Evolutionary conservation across 2,888 invertebrate genomes (phyloP).

Genomic region (Sympetrum striolatum): DNA sequence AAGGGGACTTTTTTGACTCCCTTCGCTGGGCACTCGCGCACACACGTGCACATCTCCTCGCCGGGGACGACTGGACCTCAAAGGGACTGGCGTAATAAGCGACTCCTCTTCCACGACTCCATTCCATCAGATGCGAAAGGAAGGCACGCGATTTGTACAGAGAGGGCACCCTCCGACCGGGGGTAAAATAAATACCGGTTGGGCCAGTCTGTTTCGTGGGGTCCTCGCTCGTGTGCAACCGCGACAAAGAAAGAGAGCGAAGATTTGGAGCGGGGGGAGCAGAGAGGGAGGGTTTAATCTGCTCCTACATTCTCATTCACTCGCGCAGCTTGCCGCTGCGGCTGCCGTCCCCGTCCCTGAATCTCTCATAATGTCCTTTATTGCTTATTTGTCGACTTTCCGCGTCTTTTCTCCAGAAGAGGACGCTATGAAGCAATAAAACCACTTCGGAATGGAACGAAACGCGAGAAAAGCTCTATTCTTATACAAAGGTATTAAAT

Average conservation of each 20-base stretch:
- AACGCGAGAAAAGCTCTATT: too few species aligned
- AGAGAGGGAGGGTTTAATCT: background rate
- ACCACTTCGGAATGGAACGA: too few species aligned
- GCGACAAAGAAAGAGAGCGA: background rate
- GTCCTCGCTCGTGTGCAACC: background rate
- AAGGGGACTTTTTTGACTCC: background rate
- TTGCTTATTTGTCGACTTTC: too few species aligned
- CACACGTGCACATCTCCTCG: background rate
- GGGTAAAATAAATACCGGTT: background rate
- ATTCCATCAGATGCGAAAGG: background rate
- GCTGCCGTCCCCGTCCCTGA: too few species aligned
- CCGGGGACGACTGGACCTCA: background rate
- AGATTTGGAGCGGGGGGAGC: background rate
- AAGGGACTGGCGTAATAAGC: background rate
- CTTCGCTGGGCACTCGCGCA: background rate
- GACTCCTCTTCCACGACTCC: background rate
- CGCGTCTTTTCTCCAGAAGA: too few species aligned
- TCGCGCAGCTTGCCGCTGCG: too few species aligned
- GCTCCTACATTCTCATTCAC: too few species aligned
- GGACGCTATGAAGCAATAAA: too few species aligned
- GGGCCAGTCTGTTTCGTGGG: background rate
- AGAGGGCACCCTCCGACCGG: background rate
- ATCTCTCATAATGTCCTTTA: too few species aligned
- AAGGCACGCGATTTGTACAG: background rate
- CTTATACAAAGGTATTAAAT: too few species aligned